Percentiles rank a stretch among this genome's conserved stretches.
Conservation (phyloP, 2,113 vertebrate genomes). For the Lasiurus borealis region DNA sequence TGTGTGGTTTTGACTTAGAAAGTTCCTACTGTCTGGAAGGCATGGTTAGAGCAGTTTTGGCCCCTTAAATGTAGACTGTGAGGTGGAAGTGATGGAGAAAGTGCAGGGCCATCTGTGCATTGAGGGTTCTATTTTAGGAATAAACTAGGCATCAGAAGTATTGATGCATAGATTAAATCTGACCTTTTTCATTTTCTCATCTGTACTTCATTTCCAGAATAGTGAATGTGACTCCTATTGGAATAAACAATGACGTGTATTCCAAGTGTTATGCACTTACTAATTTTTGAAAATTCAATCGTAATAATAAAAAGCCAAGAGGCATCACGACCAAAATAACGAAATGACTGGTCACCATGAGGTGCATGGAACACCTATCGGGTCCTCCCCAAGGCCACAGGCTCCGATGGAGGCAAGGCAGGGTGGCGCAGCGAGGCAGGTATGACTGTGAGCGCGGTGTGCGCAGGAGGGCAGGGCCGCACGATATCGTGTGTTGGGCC, state of each 20-base stretch:
- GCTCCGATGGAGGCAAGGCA: too few relatives aligned
- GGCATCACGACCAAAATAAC: too few relatives aligned
- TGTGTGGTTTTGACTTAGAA: not conserved
- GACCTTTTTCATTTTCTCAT: conserved; percentile 12
- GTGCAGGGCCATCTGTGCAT: not conserved
- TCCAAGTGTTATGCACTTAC: conserved; percentile 23
- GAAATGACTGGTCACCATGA: too few relatives aligned
- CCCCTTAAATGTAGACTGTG: not conserved
- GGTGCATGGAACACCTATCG: too few relatives aligned
- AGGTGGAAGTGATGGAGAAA: not conserved
- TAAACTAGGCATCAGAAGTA: conserved; percentile 35
- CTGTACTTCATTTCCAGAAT: conserved; percentile 37
- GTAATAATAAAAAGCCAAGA: too few relatives aligned
- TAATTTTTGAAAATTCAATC: conserved; percentile 56
- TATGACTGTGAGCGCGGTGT: too few relatives aligned
- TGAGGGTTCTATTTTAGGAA: conserved; percentile 4
- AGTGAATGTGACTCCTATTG: not conserved
- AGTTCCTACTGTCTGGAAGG: not conserved
- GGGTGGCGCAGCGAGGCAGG: too few relatives aligned
- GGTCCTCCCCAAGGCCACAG: too few relatives aligned
- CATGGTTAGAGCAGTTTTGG: not conserved
- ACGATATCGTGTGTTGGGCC: too few relatives aligned
- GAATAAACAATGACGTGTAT: not conserved
- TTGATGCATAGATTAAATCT: not conserved
- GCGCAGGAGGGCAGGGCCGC: too few relatives aligned